phyloP scores from a whole-genome alignment of 2,113 vertebrate species.

The Hydropotes inermis region DNA sequence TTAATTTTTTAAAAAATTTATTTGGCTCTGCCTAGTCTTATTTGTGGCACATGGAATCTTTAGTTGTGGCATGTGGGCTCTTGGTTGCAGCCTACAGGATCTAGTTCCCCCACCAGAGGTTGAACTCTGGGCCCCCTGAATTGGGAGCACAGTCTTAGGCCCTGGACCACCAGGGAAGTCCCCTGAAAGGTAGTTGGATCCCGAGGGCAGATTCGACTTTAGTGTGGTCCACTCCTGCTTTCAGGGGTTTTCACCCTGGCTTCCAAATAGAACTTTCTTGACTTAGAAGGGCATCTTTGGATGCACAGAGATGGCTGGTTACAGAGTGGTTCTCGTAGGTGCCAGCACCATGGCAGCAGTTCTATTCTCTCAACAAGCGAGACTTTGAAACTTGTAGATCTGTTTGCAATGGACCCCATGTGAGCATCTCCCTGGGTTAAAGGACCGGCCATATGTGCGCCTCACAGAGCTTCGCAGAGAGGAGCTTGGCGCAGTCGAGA shows the following conservation, averaged over 20 bases:
- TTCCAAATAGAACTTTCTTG: neutral
- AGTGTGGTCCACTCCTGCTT: neutral
- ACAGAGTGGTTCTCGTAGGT: neutral
- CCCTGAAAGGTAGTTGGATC: neutral
- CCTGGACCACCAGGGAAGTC: neutral
- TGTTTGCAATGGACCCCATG: neutral
- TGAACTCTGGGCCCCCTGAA: neutral
- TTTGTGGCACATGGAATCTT: neutral
- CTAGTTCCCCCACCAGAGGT: neutral
- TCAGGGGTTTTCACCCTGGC: neutral
- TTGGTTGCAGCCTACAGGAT: neutral
- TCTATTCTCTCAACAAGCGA: neutral
- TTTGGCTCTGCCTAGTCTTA: neutral
- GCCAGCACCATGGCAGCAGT: neutral
- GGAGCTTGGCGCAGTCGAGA: neutral
- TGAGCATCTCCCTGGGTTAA: neutral
- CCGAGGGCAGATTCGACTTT: neutral
- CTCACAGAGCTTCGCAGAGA: fast-evolving
- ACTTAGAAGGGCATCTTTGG: neutral
- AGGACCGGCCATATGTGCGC: fast-evolving
- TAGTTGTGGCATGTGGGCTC: neutral
- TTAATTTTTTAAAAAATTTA: neutral
- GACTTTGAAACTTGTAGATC: neutral
- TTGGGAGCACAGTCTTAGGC: neutral
- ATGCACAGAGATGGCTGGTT: neutral